Base-by-base conservation (phyloP, 2,888 invertebrate species). In the Cheilosia urbana region DNA sequence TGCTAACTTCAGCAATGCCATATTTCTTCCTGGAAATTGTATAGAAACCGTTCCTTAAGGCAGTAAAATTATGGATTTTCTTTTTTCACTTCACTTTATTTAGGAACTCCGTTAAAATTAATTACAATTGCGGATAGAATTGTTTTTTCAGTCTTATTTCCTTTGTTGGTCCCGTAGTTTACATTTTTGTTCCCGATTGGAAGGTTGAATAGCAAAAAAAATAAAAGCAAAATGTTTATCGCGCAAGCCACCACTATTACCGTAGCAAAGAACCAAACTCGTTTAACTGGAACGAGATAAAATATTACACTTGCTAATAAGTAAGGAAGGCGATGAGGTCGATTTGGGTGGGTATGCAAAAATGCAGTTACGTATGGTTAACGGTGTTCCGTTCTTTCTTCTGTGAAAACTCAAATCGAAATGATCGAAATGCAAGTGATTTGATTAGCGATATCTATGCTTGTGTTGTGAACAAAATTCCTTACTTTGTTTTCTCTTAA, bases 1-100 rank as follows among this genome's bases (percentile, higher is more conserved):
- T 58, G 84, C 84, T 75, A 84, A 66, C 69, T 80, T 68, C 79
- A 84, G 53, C 69, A 84, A 71, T 60, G 84, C 84, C 84, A 84
- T 84, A 40, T 63, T 58, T 11, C 42, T 37, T 19, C 9, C 17
- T 37, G 4, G 60, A 60, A 7, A 42, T 40, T 19, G 0, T 19
- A 27, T 27, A 27, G 19, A 21, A 9, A 21, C 3, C 27, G 21
- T 24, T 42, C 24, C 17, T 24, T 24, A 7, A 17, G 5, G 45
- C 34, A 34, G 45, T 7, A 7, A 45, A 45, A 17, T 17, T 45
- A 19, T 6, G 19, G 6, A 17, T 47, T 47, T 47, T 19, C 17
- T 9, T 47, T 19, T 34, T 37, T 37, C 13, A 37, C 13, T 37
- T 13, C 17, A 17, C 17, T 47, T 47, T 17, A 47, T 2, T 47